A percentile compares a stretch with the other conserved stretches of the same genome.
Evolutionary conservation across 2,797 vertebrate species (phyloP).

Genomic region (Dallia pectoralis): DNA sequence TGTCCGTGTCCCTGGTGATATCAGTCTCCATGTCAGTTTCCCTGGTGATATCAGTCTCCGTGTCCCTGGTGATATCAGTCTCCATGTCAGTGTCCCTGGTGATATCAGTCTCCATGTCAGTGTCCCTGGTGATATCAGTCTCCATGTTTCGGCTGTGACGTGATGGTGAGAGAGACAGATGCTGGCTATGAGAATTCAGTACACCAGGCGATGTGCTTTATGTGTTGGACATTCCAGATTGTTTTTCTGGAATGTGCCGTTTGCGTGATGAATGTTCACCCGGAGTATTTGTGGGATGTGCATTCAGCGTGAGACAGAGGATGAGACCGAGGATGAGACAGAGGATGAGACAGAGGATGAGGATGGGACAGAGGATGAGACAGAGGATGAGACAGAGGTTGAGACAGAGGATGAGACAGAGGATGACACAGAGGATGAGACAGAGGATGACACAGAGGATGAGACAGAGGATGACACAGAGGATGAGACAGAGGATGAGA

Average conservation of each 20-base stretch:
- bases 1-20: no score
- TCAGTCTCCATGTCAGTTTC: neutral
- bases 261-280: slow-evolving; percentile 44
- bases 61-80: no score
- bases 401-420: no score
- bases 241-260: slow-evolving; percentile 30
- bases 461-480: no score
- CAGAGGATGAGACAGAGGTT: no score
- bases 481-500: no score
- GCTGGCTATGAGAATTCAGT: neutral
- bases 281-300: slow-evolving; percentile 22
- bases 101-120: neutral
- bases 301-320: neutral
- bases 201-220: neutral
- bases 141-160: neutral
- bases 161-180: slow-evolving; percentile 9
- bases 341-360: no score
- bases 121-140: neutral
- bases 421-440: no score
- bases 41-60: neutral
- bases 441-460: no score
- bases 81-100: no score
- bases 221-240: slow-evolving; percentile 39
- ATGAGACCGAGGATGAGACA: no score
- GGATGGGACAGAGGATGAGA: no score